phyloP scores from a whole-genome alignment of 2,888 invertebrate species.

The Zaprionus lineosus region DNA sequence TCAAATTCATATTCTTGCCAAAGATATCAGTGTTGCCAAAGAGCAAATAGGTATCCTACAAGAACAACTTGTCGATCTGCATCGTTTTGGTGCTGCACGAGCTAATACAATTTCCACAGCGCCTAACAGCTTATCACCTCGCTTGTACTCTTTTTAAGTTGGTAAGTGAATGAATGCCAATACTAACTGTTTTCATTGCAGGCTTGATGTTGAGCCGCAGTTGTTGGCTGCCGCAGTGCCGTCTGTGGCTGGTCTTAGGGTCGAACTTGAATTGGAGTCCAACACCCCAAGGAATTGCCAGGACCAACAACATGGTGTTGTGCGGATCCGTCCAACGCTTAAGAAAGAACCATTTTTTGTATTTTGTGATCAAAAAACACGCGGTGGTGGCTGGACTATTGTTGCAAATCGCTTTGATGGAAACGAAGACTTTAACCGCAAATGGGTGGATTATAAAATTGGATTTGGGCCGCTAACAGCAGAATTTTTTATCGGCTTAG shows the following conservation, averaged over 20 bases:
- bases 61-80: too few species aligned
- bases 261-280: background rate
- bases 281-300: constrained; percentile 51
- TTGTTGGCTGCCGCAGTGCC: background rate
- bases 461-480: constrained; percentile 46
- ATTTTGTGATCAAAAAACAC: constrained; percentile 54
- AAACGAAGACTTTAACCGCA: constrained; percentile 57
- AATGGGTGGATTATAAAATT: constrained; percentile 60
- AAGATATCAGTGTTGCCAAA: too few species aligned
- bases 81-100: too few species aligned
- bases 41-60: too few species aligned
- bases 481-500: constrained; percentile 64
- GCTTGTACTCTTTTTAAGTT: too few species aligned
- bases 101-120: too few species aligned
- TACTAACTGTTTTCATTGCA: too few species aligned
- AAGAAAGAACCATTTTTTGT: constrained; percentile 57
- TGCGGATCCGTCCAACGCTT: constrained; percentile 42
- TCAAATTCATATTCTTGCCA: too few species aligned
- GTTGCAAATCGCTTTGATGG: constrained; percentile 57
- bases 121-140: too few species aligned
- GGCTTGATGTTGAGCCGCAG: constrained; percentile 29
- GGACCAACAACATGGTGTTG: constrained; percentile 52
- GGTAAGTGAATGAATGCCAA: too few species aligned
- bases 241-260: background rate
- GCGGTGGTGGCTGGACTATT: constrained; percentile 62